Conservation (phyloP, 2,888 invertebrate genomes). For the Pristionchus fissidentatus region DNA sequence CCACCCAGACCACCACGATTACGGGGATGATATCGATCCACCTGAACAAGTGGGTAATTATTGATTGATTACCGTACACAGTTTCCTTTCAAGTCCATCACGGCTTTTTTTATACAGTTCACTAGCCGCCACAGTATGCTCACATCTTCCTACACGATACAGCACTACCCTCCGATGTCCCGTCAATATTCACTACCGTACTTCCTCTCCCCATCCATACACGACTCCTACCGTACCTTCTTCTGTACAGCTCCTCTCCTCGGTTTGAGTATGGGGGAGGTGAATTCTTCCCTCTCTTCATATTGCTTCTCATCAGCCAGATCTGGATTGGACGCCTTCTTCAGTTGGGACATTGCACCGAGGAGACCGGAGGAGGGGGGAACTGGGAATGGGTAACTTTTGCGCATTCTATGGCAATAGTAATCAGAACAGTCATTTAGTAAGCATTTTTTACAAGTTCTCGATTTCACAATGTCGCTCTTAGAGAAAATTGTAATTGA, state of each 20-base stretch:
- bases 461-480: too few species aligned
- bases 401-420: too few species aligned
- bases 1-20: conserved; percentile 54
- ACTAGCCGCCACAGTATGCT: too few species aligned
- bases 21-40: conserved; percentile 60
- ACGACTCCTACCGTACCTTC: conserved; percentile 50
- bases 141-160: background rate
- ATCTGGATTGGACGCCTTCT: conserved; percentile 61
- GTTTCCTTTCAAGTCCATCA: too few species aligned
- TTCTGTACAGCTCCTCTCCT: conserved; percentile 64
- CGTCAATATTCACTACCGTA: too few species aligned
- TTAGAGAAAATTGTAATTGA: too few species aligned
- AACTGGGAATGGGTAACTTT: background rate
- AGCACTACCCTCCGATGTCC: background rate
- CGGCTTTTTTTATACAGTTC: too few species aligned
- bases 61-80: too few species aligned
- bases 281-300: conserved; percentile 49
- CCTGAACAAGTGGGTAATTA: too few species aligned
- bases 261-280: conserved; percentile 37
- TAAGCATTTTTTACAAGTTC: too few species aligned
- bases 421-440: background rate
- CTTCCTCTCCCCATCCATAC: background rate
- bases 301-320: conserved; percentile 60
- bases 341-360: conserved; percentile 41
- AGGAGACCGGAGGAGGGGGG: conserved; percentile 37